These are phyloP conservation scores for Muscicapa striata DNA, from an alignment of 2,797 vertebrate genomes.

Conservation along the genomic window DNA sequence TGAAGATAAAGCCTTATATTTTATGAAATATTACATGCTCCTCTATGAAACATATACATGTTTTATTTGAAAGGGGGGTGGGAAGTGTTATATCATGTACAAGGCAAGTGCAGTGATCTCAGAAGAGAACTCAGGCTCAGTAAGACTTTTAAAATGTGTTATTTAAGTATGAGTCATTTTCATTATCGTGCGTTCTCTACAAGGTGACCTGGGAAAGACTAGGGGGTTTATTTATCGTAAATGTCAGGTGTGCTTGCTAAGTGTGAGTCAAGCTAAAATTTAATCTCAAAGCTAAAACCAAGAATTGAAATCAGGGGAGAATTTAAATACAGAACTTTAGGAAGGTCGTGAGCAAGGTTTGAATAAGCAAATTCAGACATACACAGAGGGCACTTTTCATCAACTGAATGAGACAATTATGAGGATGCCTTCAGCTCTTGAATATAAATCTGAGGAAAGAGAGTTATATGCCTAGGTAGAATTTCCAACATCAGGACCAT, in stretches of 20 bases:
- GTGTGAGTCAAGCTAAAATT: background rate
- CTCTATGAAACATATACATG: background rate
- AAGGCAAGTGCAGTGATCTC: background rate
- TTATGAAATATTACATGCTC: background rate
- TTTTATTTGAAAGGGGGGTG: background rate
- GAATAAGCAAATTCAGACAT: constrained; percentile 32
- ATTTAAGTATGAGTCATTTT: constrained; percentile 27
- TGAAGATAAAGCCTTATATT: background rate
- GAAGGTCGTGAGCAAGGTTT: background rate
- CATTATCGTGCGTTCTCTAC: background rate
- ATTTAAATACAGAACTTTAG: background rate
- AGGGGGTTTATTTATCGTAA: background rate
- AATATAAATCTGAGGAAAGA: background rate
- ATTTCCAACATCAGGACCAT: background rate
- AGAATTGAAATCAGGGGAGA: constrained; percentile 19
- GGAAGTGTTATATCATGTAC: background rate
- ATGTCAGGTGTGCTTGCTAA: background rate
- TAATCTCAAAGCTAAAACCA: constrained; percentile 18
- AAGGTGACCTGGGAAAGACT: background rate
- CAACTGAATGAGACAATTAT: constrained; percentile 7
- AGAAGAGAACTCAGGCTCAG: background rate
- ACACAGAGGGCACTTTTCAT: background rate
- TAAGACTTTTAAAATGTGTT: background rate
- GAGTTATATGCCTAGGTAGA: background rate
- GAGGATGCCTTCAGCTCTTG: background rate